phyloP scores from a whole-genome alignment of 1,140 invertebrate species.

The Schlechtendalia chinensis region DNA sequence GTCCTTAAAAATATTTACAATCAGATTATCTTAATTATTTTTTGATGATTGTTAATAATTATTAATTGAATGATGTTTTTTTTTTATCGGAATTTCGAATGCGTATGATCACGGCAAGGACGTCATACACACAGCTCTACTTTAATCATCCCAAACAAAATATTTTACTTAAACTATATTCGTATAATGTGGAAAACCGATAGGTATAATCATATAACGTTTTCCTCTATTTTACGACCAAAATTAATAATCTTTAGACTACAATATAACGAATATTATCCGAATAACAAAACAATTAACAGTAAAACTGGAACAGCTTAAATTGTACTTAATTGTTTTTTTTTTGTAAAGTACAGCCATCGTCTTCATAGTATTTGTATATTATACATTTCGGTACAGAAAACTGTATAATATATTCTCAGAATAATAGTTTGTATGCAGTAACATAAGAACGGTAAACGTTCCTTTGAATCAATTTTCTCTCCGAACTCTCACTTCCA shows the following conservation, averaged over 20 bases:
- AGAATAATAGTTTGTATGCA: too few species aligned
- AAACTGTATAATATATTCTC: not conserved
- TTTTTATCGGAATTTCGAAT: not conserved
- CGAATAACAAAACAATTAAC: not conserved
- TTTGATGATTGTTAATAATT: too few species aligned
- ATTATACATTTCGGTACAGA: not conserved
- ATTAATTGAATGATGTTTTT: not conserved
- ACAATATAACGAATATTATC: not conserved
- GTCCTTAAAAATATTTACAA: too few species aligned
- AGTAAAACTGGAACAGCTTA: not conserved
- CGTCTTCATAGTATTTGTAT: not conserved
- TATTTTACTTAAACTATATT: conserved; percentile 35
- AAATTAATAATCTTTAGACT: not conserved
- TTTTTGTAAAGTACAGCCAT: too few species aligned
- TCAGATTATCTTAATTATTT: too few species aligned
- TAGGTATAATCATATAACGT: not conserved
- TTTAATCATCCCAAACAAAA: conserved; percentile 4
- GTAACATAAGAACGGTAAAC: not conserved
- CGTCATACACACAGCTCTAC: not conserved
- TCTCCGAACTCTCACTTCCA: not conserved
- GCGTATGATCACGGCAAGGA: not conserved
- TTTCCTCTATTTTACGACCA: not conserved
- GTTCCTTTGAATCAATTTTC: not conserved
- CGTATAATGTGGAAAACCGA: conserved; percentile 2
- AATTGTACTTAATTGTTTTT: not conserved